Percentiles rank a stretch among this genome's conserved stretches.
Evolutionary conservation across 2,888 invertebrate species (phyloP).

Genomic region (Drosophila dives): DNA sequence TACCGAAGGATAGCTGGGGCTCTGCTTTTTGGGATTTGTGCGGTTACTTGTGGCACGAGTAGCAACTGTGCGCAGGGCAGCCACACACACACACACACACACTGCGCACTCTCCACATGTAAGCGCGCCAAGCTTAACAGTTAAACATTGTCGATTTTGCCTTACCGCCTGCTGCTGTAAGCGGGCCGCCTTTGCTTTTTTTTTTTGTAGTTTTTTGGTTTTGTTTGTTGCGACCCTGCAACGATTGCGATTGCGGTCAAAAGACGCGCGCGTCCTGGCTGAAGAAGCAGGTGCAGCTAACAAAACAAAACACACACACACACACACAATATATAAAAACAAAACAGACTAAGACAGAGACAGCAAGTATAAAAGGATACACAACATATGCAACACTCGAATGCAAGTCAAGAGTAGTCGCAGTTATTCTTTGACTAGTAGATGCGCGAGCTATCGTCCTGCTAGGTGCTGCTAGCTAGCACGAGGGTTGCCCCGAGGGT

Average conservation of each 20-base stretch:
- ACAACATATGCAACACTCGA: conserved; percentile 8
- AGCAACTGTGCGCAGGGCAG: conserved; percentile 2
- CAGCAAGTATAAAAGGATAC: conserved; percentile 12
- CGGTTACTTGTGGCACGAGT: conserved; percentile 62
- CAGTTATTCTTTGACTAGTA: conserved; percentile 20
- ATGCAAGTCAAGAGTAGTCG: conserved; percentile 36
- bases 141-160: conserved; percentile 45
- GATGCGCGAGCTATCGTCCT: conserved; percentile 37
- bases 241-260: conserved; percentile 81
- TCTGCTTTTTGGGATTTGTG: conserved; percentile 56
- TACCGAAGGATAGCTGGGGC: background rate
- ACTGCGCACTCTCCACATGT: conserved; percentile 46
- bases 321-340: conserved; percentile 11
- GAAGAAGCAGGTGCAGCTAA: conserved; percentile 57
- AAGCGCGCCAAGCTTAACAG: conserved; percentile 72
- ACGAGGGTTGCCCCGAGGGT: conserved; percentile 41
- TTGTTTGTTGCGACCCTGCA: conserved; percentile 36
- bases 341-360: conserved; percentile 3
- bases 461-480: conserved; percentile 20
- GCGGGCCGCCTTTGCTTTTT: conserved; percentile 60
- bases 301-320: conserved; percentile 29
- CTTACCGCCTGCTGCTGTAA: conserved; percentile 55
- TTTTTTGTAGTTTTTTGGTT: conserved; percentile 3
- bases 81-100: background rate
- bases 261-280: conserved; percentile 74